A percentile compares a stretch with the other conserved stretches of the same genome.
Evolutionary conservation across 1,140 invertebrate species (phyloP).

Genomic region (Drosophila virilis): DNA sequence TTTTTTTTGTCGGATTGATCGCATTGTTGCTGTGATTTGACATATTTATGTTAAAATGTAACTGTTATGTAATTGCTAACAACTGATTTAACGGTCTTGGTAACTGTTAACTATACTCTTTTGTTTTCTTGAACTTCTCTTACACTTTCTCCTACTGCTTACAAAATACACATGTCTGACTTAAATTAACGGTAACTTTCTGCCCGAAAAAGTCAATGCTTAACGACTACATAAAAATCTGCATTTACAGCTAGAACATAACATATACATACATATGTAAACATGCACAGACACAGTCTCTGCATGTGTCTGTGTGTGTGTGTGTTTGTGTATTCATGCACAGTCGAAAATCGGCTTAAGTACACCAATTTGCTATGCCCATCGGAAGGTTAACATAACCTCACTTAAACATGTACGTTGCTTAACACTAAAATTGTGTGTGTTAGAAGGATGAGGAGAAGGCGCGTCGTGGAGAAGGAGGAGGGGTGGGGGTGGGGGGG

Average conservation of each 20-base stretch:
- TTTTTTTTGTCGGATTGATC: constrained; percentile 23
- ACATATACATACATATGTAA: constrained; percentile 21
- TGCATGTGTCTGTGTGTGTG: neutral
- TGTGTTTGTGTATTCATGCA: constrained; percentile 6
- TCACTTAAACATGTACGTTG: constrained; percentile 62
- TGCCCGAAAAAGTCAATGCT: constrained; percentile 30
- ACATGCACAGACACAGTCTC: constrained; percentile 1
- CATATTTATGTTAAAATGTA: constrained; percentile 15
- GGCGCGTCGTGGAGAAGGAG: no score
- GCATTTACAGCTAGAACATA: constrained; percentile 44
- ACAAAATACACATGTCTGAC: constrained; percentile 10
- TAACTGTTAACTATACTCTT: constrained; percentile 22
- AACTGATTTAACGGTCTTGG: constrained; percentile 46
- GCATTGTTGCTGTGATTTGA: constrained; percentile 13
- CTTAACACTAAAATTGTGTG: constrained; percentile 16
- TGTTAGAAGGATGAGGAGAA: no score
- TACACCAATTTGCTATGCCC: constrained; percentile 12
- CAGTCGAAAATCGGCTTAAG: constrained; percentile 32
- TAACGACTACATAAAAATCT: constrained; percentile 53
- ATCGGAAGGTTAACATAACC: constrained; percentile 69
- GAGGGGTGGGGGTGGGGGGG: constrained; percentile 6
- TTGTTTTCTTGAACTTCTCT: constrained; percentile 3
- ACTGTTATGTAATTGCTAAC: constrained; percentile 46
- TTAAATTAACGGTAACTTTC: constrained; percentile 44
- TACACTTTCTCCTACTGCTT: constrained; percentile 3